These are phyloP conservation scores for Phalloptychus januarius DNA, from an alignment of 2,797 vertebrate species.

Conservation along the genomic window DNA sequence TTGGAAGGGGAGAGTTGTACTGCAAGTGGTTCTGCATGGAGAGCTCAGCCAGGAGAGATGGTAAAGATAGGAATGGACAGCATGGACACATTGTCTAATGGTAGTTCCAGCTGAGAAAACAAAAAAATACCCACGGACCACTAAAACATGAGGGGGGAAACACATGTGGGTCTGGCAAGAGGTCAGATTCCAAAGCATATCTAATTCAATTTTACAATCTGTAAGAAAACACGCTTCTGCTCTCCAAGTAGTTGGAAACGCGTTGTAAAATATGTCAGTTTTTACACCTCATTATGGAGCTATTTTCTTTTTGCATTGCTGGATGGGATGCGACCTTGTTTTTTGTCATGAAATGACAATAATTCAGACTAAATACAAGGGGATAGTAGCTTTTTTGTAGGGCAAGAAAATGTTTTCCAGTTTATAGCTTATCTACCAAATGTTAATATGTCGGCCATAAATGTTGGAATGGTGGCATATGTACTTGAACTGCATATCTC, in stretches of 20 bases:
- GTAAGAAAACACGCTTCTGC: constrained; percentile 82
- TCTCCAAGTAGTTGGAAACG: constrained; percentile 44
- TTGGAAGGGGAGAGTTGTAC: neutral
- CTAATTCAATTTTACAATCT: constrained; percentile 88
- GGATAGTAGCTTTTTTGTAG: neutral
- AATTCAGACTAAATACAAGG: neutral
- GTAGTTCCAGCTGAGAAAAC: constrained; percentile 86
- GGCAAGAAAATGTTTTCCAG: neutral
- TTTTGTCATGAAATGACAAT: neutral
- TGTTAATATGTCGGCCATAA: neutral
- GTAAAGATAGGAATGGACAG: constrained; percentile 74
- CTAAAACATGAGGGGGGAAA: constrained; percentile 82
- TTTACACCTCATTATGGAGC: constrained; percentile 44
- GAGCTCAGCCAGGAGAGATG: constrained; percentile 50
- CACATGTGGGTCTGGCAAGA: constrained; percentile 78
- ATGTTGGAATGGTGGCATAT: constrained; percentile 14
- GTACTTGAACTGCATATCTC: neutral
- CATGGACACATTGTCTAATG: constrained; percentile 76
- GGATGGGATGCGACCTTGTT: neutral
- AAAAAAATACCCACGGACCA: constrained; percentile 83
- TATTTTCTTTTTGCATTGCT: neutral
- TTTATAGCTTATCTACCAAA: neutral
- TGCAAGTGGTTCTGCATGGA: neutral
- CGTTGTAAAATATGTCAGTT: constrained; percentile 37
- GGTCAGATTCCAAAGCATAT: constrained; percentile 84